A percentile compares a stretch with the other conserved stretches of the same genome.
Evolutionary conservation across 2,888 invertebrate species (phyloP).

Genomic region (Lordiphosa fenestrarum): DNA sequence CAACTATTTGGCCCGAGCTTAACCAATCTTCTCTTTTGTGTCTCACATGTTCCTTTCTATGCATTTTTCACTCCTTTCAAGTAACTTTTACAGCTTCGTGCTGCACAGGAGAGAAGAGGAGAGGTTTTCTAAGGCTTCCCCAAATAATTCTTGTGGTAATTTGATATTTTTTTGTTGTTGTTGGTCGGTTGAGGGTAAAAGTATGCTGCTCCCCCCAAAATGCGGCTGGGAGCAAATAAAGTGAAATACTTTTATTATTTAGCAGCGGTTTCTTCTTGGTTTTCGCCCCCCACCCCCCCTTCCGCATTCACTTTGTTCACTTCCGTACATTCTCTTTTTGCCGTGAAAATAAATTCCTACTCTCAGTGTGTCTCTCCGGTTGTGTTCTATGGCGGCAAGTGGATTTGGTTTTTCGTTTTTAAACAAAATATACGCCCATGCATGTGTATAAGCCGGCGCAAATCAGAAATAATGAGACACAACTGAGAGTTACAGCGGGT

Average conservation of each 20-base stretch:
- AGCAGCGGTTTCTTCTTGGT: conserved; percentile 12
- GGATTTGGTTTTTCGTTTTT: conserved; percentile 51
- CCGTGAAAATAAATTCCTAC: conserved; percentile 54
- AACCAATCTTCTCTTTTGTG: no score
- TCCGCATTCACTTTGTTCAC: conserved; percentile 8
- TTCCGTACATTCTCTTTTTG: conserved; percentile 32
- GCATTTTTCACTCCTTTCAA: no score
- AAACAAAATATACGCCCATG: conserved; percentile 36
- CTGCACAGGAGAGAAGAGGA: no score
- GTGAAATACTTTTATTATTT: conserved; percentile 44
- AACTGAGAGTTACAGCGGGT: conserved; percentile 48
- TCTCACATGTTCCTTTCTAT: no score
- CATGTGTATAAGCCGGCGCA: conserved; percentile 36
- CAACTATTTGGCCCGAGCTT: no score
- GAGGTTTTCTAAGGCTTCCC: conserved; percentile 3
- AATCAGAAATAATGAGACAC: conserved; percentile 71
- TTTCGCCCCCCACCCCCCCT: background rate
- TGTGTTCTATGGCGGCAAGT: conserved; percentile 22
- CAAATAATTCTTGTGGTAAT: conserved; percentile 56
- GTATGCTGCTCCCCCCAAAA: conserved; percentile 15
- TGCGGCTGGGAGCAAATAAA: conserved; percentile 40
- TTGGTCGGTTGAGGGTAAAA: conserved; percentile 3
- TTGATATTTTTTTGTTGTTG: conserved; percentile 42
- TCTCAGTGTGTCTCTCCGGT: background rate
- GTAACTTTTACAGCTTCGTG: no score